Evolutionary conservation across 37 sponge, comb jelly and placozoan genomes (phyloP).

Genomic region (Beroe forskalii): DNA sequence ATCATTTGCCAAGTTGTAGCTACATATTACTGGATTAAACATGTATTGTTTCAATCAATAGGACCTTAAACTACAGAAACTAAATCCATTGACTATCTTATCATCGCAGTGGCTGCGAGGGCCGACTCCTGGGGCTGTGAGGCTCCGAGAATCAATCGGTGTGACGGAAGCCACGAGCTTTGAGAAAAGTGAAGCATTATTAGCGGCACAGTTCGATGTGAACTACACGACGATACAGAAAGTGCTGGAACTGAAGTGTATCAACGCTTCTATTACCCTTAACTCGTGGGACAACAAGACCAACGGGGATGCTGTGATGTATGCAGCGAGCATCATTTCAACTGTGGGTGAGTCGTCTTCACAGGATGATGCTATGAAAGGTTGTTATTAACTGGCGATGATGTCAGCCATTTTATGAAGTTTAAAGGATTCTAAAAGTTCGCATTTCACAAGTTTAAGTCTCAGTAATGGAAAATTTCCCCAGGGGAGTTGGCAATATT

Average conservation of each 20-base stretch:
- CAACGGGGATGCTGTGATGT: neutral
- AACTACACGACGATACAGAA: neutral
- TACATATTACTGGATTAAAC: too few relatives aligned
- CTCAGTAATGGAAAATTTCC: too few relatives aligned
- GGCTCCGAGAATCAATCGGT: neutral
- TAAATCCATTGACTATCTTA: too few relatives aligned
- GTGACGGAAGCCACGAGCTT: neutral
- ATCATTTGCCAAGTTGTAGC: too few relatives aligned
- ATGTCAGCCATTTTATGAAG: too few relatives aligned
- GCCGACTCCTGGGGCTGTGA: neutral
- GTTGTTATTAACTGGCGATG: too few relatives aligned
- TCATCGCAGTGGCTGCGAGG: conserved; percentile 19
- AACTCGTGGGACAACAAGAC: neutral
- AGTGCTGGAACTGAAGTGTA: neutral
- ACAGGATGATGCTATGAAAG: too few relatives aligned
- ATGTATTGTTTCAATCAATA: too few relatives aligned
- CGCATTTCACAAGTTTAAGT: too few relatives aligned
- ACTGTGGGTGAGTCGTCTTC: neutral
- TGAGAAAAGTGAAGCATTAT: neutral
- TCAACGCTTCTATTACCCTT: neutral
- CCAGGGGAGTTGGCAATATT: too few relatives aligned
- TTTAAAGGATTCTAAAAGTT: too few relatives aligned
- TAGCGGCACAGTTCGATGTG: neutral
- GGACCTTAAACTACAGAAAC: too few relatives aligned
- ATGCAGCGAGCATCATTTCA: neutral